These are phyloP conservation scores for Apogon hyalosoma DNA, from an alignment of 2,797 vertebrate genomes.

Conservation along the genomic window DNA sequence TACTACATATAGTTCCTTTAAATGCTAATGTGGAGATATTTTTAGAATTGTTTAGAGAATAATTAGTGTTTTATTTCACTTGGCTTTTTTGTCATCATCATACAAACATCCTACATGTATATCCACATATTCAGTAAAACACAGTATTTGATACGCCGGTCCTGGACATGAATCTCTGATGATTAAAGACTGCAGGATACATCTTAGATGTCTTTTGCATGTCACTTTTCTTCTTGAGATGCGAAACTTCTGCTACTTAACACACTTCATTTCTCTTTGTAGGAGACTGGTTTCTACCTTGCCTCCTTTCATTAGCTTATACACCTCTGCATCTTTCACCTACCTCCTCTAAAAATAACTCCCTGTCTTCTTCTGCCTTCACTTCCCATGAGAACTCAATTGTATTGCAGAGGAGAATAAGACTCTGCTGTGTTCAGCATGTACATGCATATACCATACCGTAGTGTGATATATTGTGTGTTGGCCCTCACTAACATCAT, in stretches of 20 bases:
- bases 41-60: no score
- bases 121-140: no score
- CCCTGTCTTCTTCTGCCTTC: conserved; percentile 39
- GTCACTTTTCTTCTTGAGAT: no score
- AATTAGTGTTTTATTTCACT: no score
- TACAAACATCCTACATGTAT: no score
- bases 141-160: no score
- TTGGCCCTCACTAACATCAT: conserved; percentile 40
- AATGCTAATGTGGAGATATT: no score
- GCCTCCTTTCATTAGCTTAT: conserved; percentile 54
- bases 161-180: no score
- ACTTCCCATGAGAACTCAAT: conserved; percentile 45
- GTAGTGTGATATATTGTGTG: conserved; percentile 12
- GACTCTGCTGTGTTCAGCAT: conserved; percentile 1
- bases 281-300: conserved; percentile 28
- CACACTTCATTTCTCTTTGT: conserved; percentile 14
- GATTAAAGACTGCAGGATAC: no score
- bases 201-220: no score
- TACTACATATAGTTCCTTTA: no score
- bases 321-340: conserved; percentile 54
- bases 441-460: background rate
- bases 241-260: background rate
- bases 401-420: conserved; percentile 39
- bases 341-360: conserved; percentile 70
- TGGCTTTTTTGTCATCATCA: no score